These are phyloP conservation scores for Hydrolagus affinis DNA, from an alignment of 2,113 vertebrate genomes.

Conservation along the genomic window DNA sequence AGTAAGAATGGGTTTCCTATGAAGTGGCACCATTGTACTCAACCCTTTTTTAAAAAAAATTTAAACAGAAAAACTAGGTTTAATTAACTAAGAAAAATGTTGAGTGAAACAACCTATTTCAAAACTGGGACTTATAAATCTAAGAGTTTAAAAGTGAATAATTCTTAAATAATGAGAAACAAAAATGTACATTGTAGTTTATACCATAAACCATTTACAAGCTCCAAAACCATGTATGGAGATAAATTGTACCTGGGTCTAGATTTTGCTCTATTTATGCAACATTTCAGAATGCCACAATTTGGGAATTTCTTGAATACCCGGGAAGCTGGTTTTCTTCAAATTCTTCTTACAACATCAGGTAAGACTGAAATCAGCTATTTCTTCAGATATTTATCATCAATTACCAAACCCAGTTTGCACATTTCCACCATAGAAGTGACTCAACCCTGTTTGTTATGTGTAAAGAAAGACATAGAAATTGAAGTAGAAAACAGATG, in stretches of 20 bases:
- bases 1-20: not conserved
- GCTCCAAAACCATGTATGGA: not conserved
- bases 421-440: not conserved
- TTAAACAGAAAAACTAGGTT: not conserved
- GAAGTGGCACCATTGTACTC: not conserved
- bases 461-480: not conserved
- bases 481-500: not conserved
- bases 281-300: too few relatives aligned
- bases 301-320: too few relatives aligned
- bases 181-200: not conserved
- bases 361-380: too few relatives aligned
- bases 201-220: not conserved
- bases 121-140: slow-evolving; percentile 15
- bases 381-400: not conserved
- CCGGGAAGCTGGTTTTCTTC: not conserved
- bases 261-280: too few relatives aligned
- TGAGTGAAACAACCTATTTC: not conserved
- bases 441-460: not conserved
- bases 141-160: not conserved
- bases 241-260: too few relatives aligned
- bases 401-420: not conserved
- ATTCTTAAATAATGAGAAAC: not conserved
- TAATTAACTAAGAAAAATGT: not conserved
- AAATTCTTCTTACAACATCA: not conserved
- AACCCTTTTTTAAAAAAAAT: not conserved